Evolutionary conservation across 2,888 invertebrate species (phyloP).

Genomic region (Eucriotettix oculatus): DNA sequence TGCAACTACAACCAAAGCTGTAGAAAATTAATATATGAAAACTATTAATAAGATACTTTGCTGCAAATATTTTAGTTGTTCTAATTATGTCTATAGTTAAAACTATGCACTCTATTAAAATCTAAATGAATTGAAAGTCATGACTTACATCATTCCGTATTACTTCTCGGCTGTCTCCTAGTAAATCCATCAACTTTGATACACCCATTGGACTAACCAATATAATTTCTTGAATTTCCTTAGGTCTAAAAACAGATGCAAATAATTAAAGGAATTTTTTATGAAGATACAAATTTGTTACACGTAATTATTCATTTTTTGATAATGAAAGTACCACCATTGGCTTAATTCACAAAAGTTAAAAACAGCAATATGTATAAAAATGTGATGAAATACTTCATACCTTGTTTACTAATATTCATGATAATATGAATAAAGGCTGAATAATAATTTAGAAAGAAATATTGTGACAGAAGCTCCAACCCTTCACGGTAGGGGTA

Average conservation of each 20-base stretch:
- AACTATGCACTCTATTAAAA: too few species aligned
- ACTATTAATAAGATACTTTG: too few species aligned
- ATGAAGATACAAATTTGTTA: background rate
- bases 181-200: slow-evolving; percentile 90
- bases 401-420: too few species aligned
- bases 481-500: too few species aligned
- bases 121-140: too few species aligned
- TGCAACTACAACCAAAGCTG: too few species aligned
- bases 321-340: background rate
- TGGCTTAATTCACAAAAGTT: background rate
- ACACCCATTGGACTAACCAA: slow-evolving; percentile 91
- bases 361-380: background rate
- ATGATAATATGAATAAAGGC: too few species aligned
- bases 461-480: too few species aligned
- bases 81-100: too few species aligned
- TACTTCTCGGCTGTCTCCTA: slow-evolving; percentile 87
- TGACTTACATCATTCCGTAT: slow-evolving; percentile 73
- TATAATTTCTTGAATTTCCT: slow-evolving; percentile 75
- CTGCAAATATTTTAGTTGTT: too few species aligned
- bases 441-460: too few species aligned
- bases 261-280: background rate
- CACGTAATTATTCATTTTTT: background rate
- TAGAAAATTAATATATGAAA: too few species aligned
- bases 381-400: background rate
- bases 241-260: slow-evolving; percentile 35